Conservation (phyloP, 2,888 invertebrate species). For the Augiades crinisus region DNA sequence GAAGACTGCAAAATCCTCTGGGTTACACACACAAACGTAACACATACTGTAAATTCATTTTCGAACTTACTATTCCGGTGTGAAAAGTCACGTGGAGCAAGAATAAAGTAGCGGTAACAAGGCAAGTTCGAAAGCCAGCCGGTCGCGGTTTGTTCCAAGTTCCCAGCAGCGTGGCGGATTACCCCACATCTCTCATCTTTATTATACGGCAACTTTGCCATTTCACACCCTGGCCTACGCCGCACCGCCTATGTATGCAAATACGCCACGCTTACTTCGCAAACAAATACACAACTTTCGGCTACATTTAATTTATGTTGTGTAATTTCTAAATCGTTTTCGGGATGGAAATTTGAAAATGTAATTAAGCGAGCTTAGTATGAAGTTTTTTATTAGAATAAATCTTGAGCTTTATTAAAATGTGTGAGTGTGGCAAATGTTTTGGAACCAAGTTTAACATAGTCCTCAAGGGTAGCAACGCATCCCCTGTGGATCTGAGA, state of each 20-base stretch:
- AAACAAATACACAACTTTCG: slow-evolving; percentile 69
- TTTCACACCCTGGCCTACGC: slow-evolving; percentile 59
- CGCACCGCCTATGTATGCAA: slow-evolving; percentile 64
- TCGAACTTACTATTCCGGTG: not conserved
- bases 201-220: slow-evolving; percentile 73
- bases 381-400: not conserved
- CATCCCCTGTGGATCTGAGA: too few relatives aligned
- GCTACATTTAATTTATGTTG: slow-evolving; percentile 47
- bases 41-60: too few relatives aligned
- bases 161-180: slow-evolving; percentile 62
- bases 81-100: not conserved
- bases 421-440: too few relatives aligned
- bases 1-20: too few relatives aligned
- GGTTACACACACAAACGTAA: too few relatives aligned
- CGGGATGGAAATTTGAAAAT: slow-evolving; percentile 9
- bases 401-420: too few relatives aligned
- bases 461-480: too few relatives aligned
- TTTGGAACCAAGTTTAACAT: too few relatives aligned
- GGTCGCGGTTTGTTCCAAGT: slow-evolving; percentile 62
- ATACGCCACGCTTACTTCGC: slow-evolving; percentile 61
- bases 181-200: slow-evolving; percentile 68
- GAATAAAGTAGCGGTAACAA: slow-evolving; percentile 24
- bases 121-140: slow-evolving; percentile 39
- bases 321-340: slow-evolving; percentile 22
- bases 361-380: not conserved